Evolutionary conservation across 2,888 invertebrate species (phyloP).

Genomic region (Dasypogon diadema): DNA sequence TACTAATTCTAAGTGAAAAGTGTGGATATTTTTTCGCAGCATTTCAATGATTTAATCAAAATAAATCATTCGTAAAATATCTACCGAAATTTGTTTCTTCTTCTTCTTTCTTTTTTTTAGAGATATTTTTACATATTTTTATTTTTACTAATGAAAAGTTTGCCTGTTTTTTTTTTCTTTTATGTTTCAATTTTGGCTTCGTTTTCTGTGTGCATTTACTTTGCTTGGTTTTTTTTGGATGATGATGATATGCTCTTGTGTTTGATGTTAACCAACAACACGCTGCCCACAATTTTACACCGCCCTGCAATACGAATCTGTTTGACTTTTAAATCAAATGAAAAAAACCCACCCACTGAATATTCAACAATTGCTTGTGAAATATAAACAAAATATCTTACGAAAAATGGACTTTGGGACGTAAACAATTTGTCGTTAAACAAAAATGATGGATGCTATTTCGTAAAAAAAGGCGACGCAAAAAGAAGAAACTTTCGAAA

Average conservation of each 20-base stretch:
- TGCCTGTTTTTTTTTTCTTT: conserved; percentile 34
- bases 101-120: conserved; percentile 26
- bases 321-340: too few species aligned
- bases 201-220: conserved; percentile 50
- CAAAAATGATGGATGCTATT: conserved; percentile 12
- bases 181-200: conserved; percentile 50
- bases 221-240: conserved; percentile 51
- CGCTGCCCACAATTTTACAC: background rate
- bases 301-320: background rate
- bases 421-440: conserved; percentile 34
- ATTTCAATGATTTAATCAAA: too few species aligned
- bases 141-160: conserved; percentile 30
- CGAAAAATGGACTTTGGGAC: conserved; percentile 30
- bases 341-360: too few species aligned
- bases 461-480: conserved; percentile 86
- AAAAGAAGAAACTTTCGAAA: conserved; percentile 94
- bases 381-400: too few species aligned
- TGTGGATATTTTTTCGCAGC: conserved; percentile 52
- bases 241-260: conserved; percentile 5
- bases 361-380: too few species aligned
- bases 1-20: conserved; percentile 9
- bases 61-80: conserved; percentile 56
- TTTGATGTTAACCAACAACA: background rate
- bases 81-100: conserved; percentile 54
- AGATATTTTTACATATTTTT: background rate